These are phyloP conservation scores for Formica selysi DNA, from an alignment of 1,140 invertebrate genomes.

Conservation along the genomic window DNA sequence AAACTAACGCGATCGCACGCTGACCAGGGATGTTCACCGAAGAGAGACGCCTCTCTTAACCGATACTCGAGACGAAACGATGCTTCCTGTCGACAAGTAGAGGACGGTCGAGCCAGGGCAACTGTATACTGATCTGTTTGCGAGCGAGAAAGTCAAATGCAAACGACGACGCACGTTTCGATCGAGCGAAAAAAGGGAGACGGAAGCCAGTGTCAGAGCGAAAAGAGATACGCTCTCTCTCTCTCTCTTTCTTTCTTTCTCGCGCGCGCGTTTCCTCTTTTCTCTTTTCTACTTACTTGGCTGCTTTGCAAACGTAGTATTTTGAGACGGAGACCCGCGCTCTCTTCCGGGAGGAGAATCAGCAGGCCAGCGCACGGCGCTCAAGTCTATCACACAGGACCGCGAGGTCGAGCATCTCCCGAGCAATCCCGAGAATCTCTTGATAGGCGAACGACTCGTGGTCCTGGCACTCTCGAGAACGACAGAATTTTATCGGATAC, in stretches of 20 bases:
- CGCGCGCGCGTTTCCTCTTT: not conserved
- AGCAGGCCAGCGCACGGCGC: conserved; percentile 70
- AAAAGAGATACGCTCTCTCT: conserved; percentile 2
- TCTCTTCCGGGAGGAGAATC: conserved; percentile 77
- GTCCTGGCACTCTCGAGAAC: conserved; percentile 40
- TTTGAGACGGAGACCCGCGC: conserved; percentile 79
- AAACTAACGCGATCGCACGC: conserved; percentile 32
- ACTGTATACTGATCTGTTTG: conserved; percentile 34
- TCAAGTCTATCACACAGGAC: conserved; percentile 68
- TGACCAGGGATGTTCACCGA: not conserved
- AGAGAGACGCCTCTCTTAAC: not conserved
- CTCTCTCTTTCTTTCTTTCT: not conserved
- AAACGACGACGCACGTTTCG: conserved; percentile 3
- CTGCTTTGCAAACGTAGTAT: conserved; percentile 73
- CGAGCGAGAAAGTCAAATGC: conserved; percentile 30
- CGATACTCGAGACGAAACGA: not conserved
- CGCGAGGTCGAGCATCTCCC: conserved; percentile 63
- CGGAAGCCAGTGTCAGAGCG: conserved; percentile 21
- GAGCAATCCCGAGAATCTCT: conserved; percentile 48
- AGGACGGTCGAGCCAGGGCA: not conserved
- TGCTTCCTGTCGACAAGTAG: not conserved
- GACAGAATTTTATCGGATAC: not conserved
- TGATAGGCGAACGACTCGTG: conserved; percentile 56
- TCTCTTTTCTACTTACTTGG: conserved; percentile 78
- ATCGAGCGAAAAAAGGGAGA: conserved; percentile 37